Conservation (phyloP, 92 coral and sea anemone species). For the Diadumene lineata region DNA sequence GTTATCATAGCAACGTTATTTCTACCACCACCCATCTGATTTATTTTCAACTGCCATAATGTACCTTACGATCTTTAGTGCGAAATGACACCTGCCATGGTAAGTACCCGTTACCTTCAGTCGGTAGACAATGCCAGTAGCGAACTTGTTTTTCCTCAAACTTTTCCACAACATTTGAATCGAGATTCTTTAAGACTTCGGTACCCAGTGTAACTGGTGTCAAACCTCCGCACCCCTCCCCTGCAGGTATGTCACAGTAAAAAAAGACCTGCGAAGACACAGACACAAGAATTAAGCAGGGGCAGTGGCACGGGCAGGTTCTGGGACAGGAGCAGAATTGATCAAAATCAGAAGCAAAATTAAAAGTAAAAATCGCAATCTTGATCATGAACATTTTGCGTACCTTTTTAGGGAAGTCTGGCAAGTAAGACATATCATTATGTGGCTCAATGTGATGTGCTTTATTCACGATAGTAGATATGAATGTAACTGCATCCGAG, state of each 20-base stretch:
- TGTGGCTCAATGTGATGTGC: too few species aligned
- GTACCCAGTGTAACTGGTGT: constrained; percentile 51
- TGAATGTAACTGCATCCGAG: constrained; percentile 4
- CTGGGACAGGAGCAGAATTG: too few species aligned
- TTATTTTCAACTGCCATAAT: not conserved
- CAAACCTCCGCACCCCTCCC: constrained; percentile 58
- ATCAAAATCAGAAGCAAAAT: too few species aligned
- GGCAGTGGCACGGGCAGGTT: too few species aligned
- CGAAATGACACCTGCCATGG: constrained; percentile 44
- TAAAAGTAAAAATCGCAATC: too few species aligned
- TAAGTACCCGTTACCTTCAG: constrained; percentile 9
- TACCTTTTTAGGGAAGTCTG: too few species aligned
- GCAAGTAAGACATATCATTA: too few species aligned
- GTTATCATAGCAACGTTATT: too few species aligned
- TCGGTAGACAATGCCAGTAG: constrained; percentile 50
- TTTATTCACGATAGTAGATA: constrained; percentile 32
- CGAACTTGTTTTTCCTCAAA: constrained; percentile 60
- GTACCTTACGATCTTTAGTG: constrained; percentile 44
- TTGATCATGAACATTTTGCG: too few species aligned
- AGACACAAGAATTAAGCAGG: too few species aligned
- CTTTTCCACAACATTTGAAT: constrained; percentile 43
- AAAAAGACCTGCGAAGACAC: constrained; percentile 49
- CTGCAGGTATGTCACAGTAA: constrained; percentile 53
- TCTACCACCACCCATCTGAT: too few species aligned
- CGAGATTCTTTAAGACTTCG: constrained; percentile 52